Conservation (phyloP, 1,140 invertebrate species). For the Dolichoris vasculosae region DNA sequence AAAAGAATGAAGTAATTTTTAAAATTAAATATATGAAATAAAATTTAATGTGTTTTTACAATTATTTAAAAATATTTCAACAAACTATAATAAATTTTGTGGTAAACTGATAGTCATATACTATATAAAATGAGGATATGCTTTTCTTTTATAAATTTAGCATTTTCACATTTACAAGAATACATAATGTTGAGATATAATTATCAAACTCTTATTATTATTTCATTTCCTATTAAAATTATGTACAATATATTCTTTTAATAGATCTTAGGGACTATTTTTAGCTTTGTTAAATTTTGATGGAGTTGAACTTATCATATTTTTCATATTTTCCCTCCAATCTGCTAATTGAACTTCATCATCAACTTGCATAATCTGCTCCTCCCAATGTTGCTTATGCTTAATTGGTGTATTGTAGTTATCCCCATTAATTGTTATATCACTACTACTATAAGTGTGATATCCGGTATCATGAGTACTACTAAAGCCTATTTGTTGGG, state of each 20-base stretch:
- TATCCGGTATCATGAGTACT: conserved; percentile 69
- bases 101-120: neutral
- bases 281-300: conserved; percentile 58
- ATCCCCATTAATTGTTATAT: conserved; percentile 56
- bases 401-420: conserved; percentile 59
- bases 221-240: conserved; percentile 8
- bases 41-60: neutral
- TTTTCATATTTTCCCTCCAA: conserved; percentile 65
- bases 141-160: neutral
- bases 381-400: conserved; percentile 56
- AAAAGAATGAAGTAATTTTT: neutral
- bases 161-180: neutral
- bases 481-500: conserved; percentile 61
- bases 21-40: neutral
- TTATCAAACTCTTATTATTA: neutral
- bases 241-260: conserved; percentile 22
- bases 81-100: neutral
- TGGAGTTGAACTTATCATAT: conserved; percentile 69
- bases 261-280: neutral
- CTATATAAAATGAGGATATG: neutral
- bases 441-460: conserved; percentile 67
- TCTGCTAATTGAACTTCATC: conserved; percentile 62
- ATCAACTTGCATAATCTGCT: conserved; percentile 56
- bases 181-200: neutral
- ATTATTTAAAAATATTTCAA: conserved; percentile 14